Percentiles rank a stretch among this genome's conserved stretches.
Evolutionary conservation across 2,797 vertebrate species (phyloP).

Genomic region (Sebastolobus altivelis): DNA sequence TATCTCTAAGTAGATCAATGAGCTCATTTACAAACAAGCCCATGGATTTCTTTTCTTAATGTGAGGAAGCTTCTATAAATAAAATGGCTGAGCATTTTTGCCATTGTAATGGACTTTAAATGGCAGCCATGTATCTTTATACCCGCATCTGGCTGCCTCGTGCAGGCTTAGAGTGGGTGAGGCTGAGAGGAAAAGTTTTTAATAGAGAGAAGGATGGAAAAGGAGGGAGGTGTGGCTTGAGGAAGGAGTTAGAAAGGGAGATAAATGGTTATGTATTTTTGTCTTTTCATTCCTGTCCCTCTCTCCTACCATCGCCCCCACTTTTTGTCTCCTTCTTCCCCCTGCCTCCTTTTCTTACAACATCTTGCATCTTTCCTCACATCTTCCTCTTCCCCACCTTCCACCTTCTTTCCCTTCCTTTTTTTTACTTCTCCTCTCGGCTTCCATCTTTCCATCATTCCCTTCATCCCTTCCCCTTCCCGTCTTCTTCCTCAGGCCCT

Average conservation of each 20-base stretch:
- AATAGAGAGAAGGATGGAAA: slow-evolving; percentile 10
- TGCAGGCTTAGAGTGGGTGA: slow-evolving; percentile 11
- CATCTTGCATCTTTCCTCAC: not conserved
- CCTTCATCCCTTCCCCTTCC: not conserved
- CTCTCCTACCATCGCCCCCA: not conserved
- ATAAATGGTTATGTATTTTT: slow-evolving; percentile 17
- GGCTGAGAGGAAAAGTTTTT: slow-evolving; percentile 19
- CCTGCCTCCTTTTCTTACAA: too few species aligned
- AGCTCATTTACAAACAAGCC: slow-evolving; percentile 47
- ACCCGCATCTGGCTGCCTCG: slow-evolving; percentile 39
- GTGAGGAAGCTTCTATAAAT: slow-evolving; percentile 33
- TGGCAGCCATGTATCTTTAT: slow-evolving; percentile 70
- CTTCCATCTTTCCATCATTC: not conserved
- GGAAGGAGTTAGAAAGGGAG: slow-evolving; percentile 16
- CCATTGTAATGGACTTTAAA: slow-evolving; percentile 75
- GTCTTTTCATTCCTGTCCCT: slow-evolving; percentile 6
- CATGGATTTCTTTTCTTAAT: slow-evolving; percentile 50
- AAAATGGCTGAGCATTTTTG: slow-evolving; percentile 34
- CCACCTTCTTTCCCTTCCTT: not conserved
- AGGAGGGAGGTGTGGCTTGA: slow-evolving; percentile 13
- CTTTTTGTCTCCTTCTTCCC: slow-evolving; percentile 18
- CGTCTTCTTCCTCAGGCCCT: not conserved
- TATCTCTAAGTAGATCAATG: slow-evolving; percentile 42
- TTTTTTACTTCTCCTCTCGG: not conserved
- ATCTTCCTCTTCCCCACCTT: not conserved